Evolutionary conservation across 2,888 invertebrate genomes (phyloP).

Genomic region (Scrobipalpa atriplicella): DNA sequence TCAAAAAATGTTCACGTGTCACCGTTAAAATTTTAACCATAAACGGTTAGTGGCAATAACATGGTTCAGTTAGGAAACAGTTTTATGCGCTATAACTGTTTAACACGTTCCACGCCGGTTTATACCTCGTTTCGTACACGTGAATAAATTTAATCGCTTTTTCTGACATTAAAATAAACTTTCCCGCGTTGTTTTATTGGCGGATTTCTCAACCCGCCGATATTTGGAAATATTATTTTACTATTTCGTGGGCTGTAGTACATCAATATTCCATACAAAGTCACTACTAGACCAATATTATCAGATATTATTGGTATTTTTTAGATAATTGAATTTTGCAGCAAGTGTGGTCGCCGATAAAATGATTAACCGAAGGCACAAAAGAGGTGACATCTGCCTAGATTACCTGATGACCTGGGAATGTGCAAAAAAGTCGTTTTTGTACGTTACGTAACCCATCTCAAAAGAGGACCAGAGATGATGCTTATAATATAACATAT

Average conservation of each 20-base stretch:
- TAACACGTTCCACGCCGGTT: slow-evolving; percentile 54
- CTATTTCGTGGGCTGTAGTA: neutral
- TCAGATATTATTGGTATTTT: too few relatives aligned
- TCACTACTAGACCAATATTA: too few relatives aligned
- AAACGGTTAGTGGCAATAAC: slow-evolving; percentile 62
- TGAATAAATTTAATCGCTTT: slow-evolving; percentile 62
- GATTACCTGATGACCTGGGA: too few relatives aligned
- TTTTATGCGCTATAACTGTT: slow-evolving; percentile 67
- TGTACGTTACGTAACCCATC: too few relatives aligned
- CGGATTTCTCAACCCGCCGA: neutral
- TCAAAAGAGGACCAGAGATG: too few relatives aligned
- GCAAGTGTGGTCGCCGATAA: neutral
- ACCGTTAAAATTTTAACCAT: slow-evolving; percentile 58
- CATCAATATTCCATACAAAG: neutral
- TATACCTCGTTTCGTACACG: slow-evolving; percentile 58
- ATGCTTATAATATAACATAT: too few relatives aligned
- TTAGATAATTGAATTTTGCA: neutral
- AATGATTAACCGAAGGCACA: too few relatives aligned
- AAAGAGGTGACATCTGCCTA: too few relatives aligned
- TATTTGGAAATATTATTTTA: neutral
- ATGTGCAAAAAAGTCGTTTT: too few relatives aligned
- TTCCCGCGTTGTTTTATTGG: slow-evolving; percentile 35
- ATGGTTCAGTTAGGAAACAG: slow-evolving; percentile 55
- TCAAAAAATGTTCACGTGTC: slow-evolving; percentile 56
- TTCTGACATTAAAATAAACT: slow-evolving; percentile 40